phyloP scores from a whole-genome alignment of 1,140 invertebrate species.

The Bathynomus jamesi region DNA sequence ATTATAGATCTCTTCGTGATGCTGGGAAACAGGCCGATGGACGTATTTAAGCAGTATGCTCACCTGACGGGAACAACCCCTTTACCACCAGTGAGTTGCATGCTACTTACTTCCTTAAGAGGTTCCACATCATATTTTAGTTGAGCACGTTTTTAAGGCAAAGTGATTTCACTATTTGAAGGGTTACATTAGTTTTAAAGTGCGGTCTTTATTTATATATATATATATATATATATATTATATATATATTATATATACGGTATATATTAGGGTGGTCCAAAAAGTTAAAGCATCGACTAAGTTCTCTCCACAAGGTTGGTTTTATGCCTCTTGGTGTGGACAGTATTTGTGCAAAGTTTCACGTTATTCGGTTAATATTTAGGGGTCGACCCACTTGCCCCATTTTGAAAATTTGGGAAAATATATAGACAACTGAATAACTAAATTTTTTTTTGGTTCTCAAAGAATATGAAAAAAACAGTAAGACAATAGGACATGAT shows the following conservation, averaged over 20 bases:
- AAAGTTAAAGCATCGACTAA: too few species aligned
- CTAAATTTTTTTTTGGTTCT: too few species aligned
- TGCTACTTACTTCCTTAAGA: not conserved
- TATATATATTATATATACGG: not conserved
- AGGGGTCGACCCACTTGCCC: too few species aligned
- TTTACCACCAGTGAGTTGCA: conserved; percentile 71
- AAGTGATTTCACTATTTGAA: not conserved
- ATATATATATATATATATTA: conserved; percentile 3
- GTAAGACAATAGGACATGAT: too few species aligned
- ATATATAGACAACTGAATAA: too few species aligned
- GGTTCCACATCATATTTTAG: not conserved
- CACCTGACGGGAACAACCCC: conserved; percentile 76
- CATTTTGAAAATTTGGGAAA: too few species aligned
- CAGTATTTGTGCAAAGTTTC: too few species aligned
- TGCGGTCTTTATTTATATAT: not conserved
- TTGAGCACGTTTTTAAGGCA: not conserved
- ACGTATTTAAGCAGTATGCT: conserved; percentile 82
- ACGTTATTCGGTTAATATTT: too few species aligned
- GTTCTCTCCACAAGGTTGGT: too few species aligned
- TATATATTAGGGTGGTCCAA: too few species aligned
- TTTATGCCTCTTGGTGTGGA: too few species aligned
- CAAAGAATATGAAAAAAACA: too few species aligned
- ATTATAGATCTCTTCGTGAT: conserved; percentile 89
- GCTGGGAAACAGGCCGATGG: conserved; percentile 73
- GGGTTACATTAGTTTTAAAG: not conserved